Percentiles rank a stretch among this genome's conserved stretches.
Conservation (phyloP, 2,888 invertebrate species). For the Dynastes hyllus region DNA sequence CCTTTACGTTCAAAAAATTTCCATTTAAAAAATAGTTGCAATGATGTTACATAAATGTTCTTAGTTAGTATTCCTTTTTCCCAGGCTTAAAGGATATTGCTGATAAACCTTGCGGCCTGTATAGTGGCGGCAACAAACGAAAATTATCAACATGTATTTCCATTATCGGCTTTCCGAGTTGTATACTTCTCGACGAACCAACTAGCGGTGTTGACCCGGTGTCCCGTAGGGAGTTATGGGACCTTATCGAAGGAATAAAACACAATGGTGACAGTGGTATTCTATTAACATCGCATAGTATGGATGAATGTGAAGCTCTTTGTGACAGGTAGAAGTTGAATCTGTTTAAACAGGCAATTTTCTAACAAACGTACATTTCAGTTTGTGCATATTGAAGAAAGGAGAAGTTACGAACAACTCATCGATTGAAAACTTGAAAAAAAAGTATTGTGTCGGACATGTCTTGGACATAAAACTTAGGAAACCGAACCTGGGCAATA, state of each 20-base stretch:
- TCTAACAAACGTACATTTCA: constrained; percentile 64
- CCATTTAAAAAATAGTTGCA: too few relatives aligned
- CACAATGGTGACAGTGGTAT: constrained; percentile 73
- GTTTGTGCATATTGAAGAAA: constrained; percentile 88
- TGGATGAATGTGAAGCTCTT: constrained; percentile 90
- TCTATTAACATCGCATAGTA: constrained; percentile 88
- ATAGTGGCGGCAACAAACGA: constrained; percentile 84
- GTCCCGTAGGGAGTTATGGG: constrained; percentile 71
- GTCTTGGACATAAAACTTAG: constrained; percentile 63
- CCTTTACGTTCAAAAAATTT: too few relatives aligned
- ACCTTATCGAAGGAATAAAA: constrained; percentile 62
- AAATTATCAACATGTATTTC: constrained; percentile 86
- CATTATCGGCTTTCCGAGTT: constrained; percentile 81
- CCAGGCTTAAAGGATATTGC: constrained; percentile 64
- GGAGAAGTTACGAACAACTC: constrained; percentile 85
- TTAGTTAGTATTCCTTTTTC: neutral
- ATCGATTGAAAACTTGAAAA: constrained; percentile 84
- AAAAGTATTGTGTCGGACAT: constrained; percentile 78
- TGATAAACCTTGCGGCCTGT: constrained; percentile 65
- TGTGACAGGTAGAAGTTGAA: constrained; percentile 71
- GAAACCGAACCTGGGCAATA: neutral
- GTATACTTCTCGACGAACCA: constrained; percentile 85
- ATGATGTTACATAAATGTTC: too few relatives aligned
- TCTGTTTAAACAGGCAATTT: neutral
- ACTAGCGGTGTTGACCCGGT: constrained; percentile 82